Percentiles rank a stretch among this genome's conserved stretches.
phyloP scores from a whole-genome alignment of 2,797 vertebrate genomes.

The Aplochiton taeniatus region DNA sequence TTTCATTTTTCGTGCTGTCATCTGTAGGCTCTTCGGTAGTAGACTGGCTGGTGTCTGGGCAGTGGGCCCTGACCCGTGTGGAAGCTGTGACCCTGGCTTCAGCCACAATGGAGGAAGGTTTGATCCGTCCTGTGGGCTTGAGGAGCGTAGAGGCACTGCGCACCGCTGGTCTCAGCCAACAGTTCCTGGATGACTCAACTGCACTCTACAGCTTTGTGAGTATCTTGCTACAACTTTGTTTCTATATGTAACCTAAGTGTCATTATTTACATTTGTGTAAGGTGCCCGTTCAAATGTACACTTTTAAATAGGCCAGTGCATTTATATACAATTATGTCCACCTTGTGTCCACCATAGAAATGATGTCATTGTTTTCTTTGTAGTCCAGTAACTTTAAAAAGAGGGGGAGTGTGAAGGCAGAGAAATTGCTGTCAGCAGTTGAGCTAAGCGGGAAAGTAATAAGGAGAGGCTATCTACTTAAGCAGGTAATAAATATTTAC shows the following conservation, averaged over 20 bases:
- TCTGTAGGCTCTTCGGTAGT: constrained; percentile 85
- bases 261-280: too few relatives aligned
- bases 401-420: constrained; percentile 79
- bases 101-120: constrained; percentile 88
- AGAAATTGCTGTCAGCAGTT: constrained; percentile 78
- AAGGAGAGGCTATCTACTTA: constrained; percentile 90
- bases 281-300: too few relatives aligned
- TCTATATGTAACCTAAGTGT: too few relatives aligned
- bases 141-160: constrained; percentile 81
- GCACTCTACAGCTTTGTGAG: constrained; percentile 88
- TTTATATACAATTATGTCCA: neutral
- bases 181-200: constrained; percentile 90
- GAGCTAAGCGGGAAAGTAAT: constrained; percentile 88
- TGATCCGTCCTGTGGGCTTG: constrained; percentile 80
- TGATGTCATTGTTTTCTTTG: constrained; percentile 16
- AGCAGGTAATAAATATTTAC: constrained; percentile 80
- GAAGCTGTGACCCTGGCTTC: constrained; percentile 88
- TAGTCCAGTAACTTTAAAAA: constrained; percentile 86
- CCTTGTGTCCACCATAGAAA: neutral
- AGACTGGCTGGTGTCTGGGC: constrained; percentile 91
- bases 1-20: neutral
- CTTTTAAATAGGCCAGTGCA: too few relatives aligned
- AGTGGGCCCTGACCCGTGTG: constrained; percentile 79
- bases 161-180: constrained; percentile 77
- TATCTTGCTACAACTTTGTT: neutral